Percentiles rank a stretch among this genome's conserved stretches.
These are phyloP conservation scores for Dromiciops gliroides DNA, from an alignment of 2,113 vertebrate genomes.

Conservation along the genomic window DNA sequence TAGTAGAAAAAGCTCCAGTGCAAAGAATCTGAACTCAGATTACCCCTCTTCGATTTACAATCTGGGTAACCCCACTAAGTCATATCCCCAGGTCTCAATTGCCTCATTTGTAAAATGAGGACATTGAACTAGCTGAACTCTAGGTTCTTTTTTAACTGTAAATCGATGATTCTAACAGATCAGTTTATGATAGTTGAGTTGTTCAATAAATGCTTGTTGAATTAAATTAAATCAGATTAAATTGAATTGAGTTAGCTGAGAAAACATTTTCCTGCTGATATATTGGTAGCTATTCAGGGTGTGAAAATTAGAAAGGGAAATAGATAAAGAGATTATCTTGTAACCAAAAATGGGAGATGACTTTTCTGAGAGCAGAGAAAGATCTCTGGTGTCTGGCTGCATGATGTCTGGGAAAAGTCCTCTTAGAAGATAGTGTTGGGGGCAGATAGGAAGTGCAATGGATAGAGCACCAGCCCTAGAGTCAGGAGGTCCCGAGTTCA, in stretches of 20 bases:
- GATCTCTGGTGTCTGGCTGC: not conserved
- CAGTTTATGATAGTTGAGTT: conserved; percentile 13
- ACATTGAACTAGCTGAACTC: not conserved
- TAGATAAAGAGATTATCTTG: not conserved
- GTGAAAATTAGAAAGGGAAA: not conserved
- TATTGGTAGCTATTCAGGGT: not conserved
- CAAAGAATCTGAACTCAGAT: not conserved
- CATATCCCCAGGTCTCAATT: not conserved
- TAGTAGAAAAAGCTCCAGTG: not conserved
- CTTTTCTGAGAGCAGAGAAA: not conserved
- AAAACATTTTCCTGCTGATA: not conserved
- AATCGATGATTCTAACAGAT: not conserved
- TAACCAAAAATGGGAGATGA: not conserved
- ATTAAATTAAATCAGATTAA: not conserved
- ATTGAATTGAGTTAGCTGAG: not conserved
- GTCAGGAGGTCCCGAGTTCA: too few relatives aligned
- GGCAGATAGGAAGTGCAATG: too few relatives aligned
- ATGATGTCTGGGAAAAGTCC: not conserved
- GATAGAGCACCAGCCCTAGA: too few relatives aligned
- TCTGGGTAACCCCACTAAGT: not conserved
- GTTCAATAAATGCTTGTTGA: not conserved
- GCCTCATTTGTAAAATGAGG: not conserved
- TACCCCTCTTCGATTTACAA: not conserved
- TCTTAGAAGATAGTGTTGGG: not conserved
- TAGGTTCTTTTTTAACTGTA: not conserved